phyloP scores from a whole-genome alignment of 2,113 vertebrate genomes.

The Cinclus cinclus region DNA sequence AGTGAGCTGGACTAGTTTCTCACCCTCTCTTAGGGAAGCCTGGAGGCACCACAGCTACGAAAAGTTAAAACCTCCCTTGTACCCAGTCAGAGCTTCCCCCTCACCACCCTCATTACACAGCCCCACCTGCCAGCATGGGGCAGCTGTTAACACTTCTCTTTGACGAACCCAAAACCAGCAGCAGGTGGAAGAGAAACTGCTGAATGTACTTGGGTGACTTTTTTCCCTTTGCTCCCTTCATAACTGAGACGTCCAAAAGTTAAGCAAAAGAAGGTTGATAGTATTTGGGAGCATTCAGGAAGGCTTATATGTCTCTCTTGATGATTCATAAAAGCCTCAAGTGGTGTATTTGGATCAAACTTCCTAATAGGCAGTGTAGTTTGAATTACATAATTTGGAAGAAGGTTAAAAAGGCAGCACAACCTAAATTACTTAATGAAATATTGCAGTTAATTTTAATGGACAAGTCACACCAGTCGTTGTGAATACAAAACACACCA shows the following conservation, averaged over 20 bases:
- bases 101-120: neutral
- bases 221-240: neutral
- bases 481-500: neutral
- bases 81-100: neutral
- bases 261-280: neutral
- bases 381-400: neutral
- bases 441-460: neutral
- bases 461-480: neutral
- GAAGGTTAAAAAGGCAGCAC: neutral
- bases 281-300: neutral
- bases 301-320: neutral
- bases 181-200: neutral
- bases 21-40: neutral
- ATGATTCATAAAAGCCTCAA: neutral
- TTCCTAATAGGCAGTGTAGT: neutral
- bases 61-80: neutral
- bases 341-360: neutral
- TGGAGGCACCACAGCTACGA: neutral
- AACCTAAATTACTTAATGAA: neutral
- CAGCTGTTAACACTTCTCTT: neutral
- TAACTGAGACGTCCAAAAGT: neutral
- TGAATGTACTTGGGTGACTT: neutral
- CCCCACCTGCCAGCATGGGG: neutral
- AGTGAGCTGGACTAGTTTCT: fast-evolving
- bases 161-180: neutral